Evolutionary conservation across 2,888 invertebrate genomes (phyloP), one percentile per base, ranked within the genome.

Genomic region (Drosophila anomalata): DNA sequence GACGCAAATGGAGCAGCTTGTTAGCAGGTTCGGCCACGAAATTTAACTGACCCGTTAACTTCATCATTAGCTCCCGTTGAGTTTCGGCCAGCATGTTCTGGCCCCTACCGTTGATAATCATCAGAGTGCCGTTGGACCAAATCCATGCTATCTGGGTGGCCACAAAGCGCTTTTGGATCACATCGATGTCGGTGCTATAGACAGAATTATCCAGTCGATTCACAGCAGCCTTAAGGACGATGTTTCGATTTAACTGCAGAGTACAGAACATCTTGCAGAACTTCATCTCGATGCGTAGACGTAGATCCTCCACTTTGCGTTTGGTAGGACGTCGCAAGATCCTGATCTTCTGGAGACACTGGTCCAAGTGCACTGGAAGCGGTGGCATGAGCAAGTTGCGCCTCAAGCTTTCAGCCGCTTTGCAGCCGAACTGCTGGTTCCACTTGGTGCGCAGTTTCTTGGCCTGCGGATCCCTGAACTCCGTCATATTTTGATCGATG

Each of bases 91-190:
- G 47, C 4, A 54, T 14, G 1, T 24, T 9, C 7, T 63, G 58
- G 17, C 24, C 75, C 9, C 55, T 41, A 0, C 65, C 67, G 55
- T 78, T 78, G 11, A 39, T 58, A 7, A 81, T 75, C 41, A 79
- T 47, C 0, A 79, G 36, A 20, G 17, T 58, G 46, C 79, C 77
- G 36, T 75, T 60, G 6, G 44, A 11, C 79, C 79, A 81, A 1
- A 81, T 51, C 79, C 79, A 78, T 6, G 70, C 65, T 8, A 73
- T 6, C 12, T 66, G 62, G 0, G 51, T 51, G 3, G 14, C 46
- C 26, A 50, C 65, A 11, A 26, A 75, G 6, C 33, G 57, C 22
- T 53, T 52, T 26, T 75, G 73, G 9, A 79, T 22, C 42, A 79
- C 81, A 41, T 70, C 62, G 0, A 70, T 63, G 1, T 55, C 42